Conservation (phyloP, 2,113 vertebrate species). For the Rattus rattus region DNA sequence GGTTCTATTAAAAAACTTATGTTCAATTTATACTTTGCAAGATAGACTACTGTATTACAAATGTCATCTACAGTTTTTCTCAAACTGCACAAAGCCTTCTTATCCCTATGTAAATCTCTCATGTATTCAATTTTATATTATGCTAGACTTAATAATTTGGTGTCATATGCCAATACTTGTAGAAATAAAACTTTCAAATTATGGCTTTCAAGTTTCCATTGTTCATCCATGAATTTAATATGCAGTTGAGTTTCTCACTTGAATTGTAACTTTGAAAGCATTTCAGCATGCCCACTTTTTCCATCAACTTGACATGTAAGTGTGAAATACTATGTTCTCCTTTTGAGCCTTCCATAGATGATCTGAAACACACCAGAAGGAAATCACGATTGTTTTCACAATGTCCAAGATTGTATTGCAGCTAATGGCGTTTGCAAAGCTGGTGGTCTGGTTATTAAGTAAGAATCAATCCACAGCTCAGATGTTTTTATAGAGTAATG, state of each 20-base stretch:
- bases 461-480: conserved; percentile 76
- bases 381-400: conserved; percentile 50
- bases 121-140: conserved; percentile 63
- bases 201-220: conserved; percentile 67
- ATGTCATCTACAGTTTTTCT: conserved; percentile 42
- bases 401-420: conserved; percentile 70
- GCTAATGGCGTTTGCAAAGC: conserved; percentile 72
- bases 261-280: conserved; percentile 68
- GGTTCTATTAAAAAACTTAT: conserved; percentile 25
- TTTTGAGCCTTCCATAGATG: conserved; percentile 55
- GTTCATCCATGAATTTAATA: conserved; percentile 74
- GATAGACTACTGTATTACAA: not conserved
- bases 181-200: conserved; percentile 75
- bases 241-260: conserved; percentile 71
- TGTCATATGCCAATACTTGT: conserved; percentile 59
- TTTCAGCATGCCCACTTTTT: conserved; percentile 60
- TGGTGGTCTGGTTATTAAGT: conserved; percentile 77
- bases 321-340: conserved; percentile 68
- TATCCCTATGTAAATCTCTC: conserved; percentile 46
- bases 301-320: conserved; percentile 62
- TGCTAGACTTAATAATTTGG: conserved; percentile 67
- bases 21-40: conserved; percentile 43
- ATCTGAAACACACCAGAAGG: conserved; percentile 64
- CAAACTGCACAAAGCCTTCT: conserved; percentile 24
- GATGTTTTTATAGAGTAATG: conserved; percentile 76